Evolutionary conservation across 2,888 invertebrate genomes (phyloP).

Genomic region (Villa cingulata): DNA sequence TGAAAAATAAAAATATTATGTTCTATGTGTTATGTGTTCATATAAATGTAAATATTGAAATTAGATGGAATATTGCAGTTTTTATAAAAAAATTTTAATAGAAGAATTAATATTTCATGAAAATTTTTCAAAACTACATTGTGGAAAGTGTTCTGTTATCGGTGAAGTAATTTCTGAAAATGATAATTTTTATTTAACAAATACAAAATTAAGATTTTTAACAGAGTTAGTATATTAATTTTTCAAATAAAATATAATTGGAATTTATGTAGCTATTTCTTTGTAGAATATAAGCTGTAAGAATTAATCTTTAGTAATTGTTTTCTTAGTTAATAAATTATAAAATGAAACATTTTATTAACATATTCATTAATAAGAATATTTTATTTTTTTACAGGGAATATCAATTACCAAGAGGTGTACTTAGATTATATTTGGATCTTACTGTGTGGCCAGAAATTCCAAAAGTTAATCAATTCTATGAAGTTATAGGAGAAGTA

Average conservation of each 20-base stretch:
- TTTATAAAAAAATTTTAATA: constrained; percentile 23
- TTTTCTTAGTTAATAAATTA: too few relatives aligned
- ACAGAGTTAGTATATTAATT: constrained; percentile 18
- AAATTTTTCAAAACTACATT: constrained; percentile 22
- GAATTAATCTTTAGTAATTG: too few relatives aligned
- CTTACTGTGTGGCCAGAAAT: not conserved
- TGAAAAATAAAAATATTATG: too few relatives aligned
- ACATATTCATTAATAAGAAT: too few relatives aligned
- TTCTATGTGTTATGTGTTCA: too few relatives aligned
- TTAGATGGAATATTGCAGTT: constrained; percentile 22
- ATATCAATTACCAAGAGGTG: constrained; percentile 23
- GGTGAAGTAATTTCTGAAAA: constrained; percentile 21
- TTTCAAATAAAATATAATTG: too few relatives aligned
- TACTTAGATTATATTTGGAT: constrained; percentile 18
- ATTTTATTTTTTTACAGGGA: constrained; percentile 15
- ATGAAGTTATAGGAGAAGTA: constrained; percentile 19
- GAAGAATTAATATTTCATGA: constrained; percentile 24
- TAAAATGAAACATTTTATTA: too few relatives aligned
- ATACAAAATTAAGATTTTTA: constrained; percentile 22
- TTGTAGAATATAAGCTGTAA: too few relatives aligned
- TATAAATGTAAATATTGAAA: too few relatives aligned
- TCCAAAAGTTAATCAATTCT: constrained; percentile 13
- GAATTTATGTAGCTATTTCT: too few relatives aligned
- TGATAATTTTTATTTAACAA: constrained; percentile 19
- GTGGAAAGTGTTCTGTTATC: constrained; percentile 27